Base-by-base conservation (phyloP, 2,113 vertebrate species). In the Neopipo cinnamomea region DNA sequence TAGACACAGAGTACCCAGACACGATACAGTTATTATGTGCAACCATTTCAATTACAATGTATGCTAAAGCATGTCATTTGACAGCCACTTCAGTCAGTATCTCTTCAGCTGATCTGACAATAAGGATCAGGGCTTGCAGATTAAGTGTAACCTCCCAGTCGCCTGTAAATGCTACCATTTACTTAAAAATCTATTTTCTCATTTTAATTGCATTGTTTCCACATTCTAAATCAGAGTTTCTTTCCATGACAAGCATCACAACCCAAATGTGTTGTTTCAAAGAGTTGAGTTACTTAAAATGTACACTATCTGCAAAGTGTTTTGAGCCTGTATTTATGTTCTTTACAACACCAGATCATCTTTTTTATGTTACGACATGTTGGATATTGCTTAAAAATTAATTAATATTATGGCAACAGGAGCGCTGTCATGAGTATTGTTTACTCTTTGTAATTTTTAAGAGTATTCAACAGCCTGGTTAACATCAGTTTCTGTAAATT, bases 31-130 rank as follows among this genome's bases (percentile, higher is more conserved):
- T 87, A 87, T 94, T 85, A 94, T 33, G 39, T 85, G 85, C 22
- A 90, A 92, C 39, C 35, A 92, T 95, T 96, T 96, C 93, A 97
- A 88, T 95, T 95, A 94, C 53, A 95, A 91, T 86, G 61, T 80
- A 27, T 89, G 66, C 56, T 95, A 95, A 96, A 81, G 84, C 80
- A 88, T 95, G 59, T 91, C 96, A 94, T 96, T 88, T 89, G 39
- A 95, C 93, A 97, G 83, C 28, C 35, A 55, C 47, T 88, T 83
- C 71, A 78, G 12, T 41, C 23, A 91, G 47, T 23, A 74, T 82
- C 82, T 95, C 63, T 80, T 83, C 67, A 78, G 56, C 71, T 89
- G 74, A 96, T 92, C 82, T 86, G 46, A 85, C 73, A 91, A 41
- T 58, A 50, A 87, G 49, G 56, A 95, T 74, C 83, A 93, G 62